Evolutionary conservation across 2,888 invertebrate species (phyloP).

Genomic region (Pyrrhosoma nymphula): DNA sequence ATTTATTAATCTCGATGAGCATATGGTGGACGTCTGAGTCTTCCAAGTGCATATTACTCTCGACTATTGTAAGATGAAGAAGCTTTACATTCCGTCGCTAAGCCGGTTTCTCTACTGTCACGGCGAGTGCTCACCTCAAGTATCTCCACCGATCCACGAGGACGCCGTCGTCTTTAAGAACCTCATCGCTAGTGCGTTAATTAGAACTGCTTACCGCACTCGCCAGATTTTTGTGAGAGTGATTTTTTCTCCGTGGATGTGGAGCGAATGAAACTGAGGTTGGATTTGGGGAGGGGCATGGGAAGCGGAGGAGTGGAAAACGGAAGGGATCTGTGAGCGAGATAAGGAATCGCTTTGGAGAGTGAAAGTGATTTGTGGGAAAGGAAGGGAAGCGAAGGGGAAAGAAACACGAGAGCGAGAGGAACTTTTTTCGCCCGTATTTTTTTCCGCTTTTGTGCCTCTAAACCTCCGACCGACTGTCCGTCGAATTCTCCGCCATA

Average conservation of each 20-base stretch:
- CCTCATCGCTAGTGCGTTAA: neutral
- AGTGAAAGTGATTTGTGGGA: neutral
- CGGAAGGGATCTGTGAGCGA: neutral
- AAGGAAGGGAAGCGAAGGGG: constrained; percentile 14
- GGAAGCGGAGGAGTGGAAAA: neutral
- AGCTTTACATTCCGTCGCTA: too few relatives aligned
- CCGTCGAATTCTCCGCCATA: neutral
- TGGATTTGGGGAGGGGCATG: neutral
- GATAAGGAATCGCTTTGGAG: neutral
- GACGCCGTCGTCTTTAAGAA: neutral
- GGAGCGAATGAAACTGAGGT: neutral
- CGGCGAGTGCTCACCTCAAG: too few relatives aligned
- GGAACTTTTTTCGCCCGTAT: neutral
- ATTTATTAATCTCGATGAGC: too few relatives aligned
- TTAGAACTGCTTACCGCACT: neutral
- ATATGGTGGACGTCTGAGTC: too few relatives aligned
- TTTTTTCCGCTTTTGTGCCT: neutral
- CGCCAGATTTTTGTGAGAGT: neutral
- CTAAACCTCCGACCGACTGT: neutral
- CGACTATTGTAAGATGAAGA: too few relatives aligned
- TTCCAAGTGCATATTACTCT: too few relatives aligned
- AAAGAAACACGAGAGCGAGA: constrained; percentile 2
- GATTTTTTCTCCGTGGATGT: neutral
- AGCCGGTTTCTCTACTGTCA: too few relatives aligned
- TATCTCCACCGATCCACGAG: too few relatives aligned